A percentile compares a stretch with the other conserved stretches of the same genome.
Evolutionary conservation across 2,113 vertebrate genomes (phyloP).

Genomic region (pig (Sus scrofa)): DNA sequence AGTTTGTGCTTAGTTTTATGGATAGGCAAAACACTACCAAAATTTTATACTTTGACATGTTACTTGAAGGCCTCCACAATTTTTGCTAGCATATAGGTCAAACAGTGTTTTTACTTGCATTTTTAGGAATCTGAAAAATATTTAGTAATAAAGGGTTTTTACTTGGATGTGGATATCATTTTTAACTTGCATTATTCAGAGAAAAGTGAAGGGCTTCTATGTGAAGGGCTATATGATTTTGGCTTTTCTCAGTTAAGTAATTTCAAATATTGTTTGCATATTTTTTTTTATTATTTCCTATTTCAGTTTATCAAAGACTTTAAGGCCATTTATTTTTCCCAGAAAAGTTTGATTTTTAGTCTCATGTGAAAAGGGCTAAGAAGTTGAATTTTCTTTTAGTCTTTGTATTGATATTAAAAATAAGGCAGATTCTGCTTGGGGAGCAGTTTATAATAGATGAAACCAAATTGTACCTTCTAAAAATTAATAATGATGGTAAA

Average conservation of each 20-base stretch:
- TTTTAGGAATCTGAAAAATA: conserved; percentile 21
- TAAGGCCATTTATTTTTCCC: background rate
- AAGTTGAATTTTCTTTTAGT: background rate
- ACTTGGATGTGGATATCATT: background rate
- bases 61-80: background rate
- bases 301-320: background rate
- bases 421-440: background rate
- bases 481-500: background rate
- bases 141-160: background rate
- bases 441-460: background rate
- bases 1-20: background rate
- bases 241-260: background rate
- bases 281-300: background rate
- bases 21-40: background rate
- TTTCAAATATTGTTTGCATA: background rate
- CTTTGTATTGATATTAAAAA: background rate
- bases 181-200: background rate
- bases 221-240: background rate
- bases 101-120: background rate
- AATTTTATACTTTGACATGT: background rate
- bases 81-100: background rate
- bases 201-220: background rate
- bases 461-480: background rate
- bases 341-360: conserved; percentile 47
- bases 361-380: background rate